Base-by-base conservation (phyloP, 2,113 vertebrate genomes). In the Embiotoca jacksoni region DNA sequence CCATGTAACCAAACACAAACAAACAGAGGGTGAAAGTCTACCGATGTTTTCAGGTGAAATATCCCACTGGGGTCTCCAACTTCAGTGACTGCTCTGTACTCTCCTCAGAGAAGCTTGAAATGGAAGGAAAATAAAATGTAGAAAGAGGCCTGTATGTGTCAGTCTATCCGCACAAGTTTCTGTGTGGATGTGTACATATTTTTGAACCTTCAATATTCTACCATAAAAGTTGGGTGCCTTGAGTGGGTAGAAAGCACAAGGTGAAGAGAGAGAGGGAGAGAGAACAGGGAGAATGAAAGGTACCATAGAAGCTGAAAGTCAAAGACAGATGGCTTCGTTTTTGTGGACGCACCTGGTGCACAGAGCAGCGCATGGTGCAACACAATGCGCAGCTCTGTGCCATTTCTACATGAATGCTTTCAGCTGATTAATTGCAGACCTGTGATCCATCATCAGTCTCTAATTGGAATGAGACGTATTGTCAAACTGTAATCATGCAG, bases 1-100 rank as follows among this genome's bases (percentile, higher is more conserved):
- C 44, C 59, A 41, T 68, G 55, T 76, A 68, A 61, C 66, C 65
- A 71, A 66, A 69, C 55, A 72, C 57, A 66, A 64, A 75, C 23
- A 70, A 39, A 33, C 32, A 61, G 11, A 62, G 54, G 47, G 6
- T 36, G 59, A 53, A 64, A 15, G 39, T 78, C 61, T 57, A n/a
- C 7, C 55, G 71, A 64, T 63, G 44, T 68, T 66, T 80, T 62
- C n/a, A 47, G n/a, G 7, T 32, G 39, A 67, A 78, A 75, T 58
- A 32, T 63, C 46, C 39, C 44, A 74, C 16, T 0, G 36, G 58
- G 47, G 46, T 62, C 54, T 31, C 46, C 0, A 3, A 47, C 57
- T 65, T 55, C 46, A 37, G n/a, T 39, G 15, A n/a, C 67, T 64
- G 63, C 14, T 69, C 37, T 9, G 32, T 50, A 10, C 36, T 55